phyloP scores from a whole-genome alignment of 2,113 vertebrate species.

The Syngnathus scovelli region DNA sequence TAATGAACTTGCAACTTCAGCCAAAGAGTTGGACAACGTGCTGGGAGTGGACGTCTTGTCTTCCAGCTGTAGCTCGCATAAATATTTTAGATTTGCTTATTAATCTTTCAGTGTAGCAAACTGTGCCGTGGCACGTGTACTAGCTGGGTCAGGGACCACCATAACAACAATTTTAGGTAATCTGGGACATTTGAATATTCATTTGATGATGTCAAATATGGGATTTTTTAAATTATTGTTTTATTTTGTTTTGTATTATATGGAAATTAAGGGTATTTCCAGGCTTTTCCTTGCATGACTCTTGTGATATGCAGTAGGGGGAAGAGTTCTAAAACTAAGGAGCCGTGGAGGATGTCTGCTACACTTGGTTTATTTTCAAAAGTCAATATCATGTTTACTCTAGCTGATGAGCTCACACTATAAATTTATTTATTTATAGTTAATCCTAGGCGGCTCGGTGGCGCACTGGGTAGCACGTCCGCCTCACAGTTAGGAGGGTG shows the following conservation, averaged over 20 bases:
- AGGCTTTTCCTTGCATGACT: no score
- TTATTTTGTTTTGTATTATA: not conserved
- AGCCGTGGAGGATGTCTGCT: no score
- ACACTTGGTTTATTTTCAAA: no score
- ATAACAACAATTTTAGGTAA: not conserved
- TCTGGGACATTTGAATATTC: not conserved
- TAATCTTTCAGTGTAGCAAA: slow-evolving; percentile 56
- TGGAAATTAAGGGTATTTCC: no score
- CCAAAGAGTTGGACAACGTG: not conserved
- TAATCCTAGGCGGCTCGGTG: no score
- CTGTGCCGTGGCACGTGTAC: slow-evolving; percentile 13
- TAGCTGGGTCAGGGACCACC: not conserved
- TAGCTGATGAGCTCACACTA: slow-evolving; percentile 11
- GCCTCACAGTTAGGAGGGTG: no score
- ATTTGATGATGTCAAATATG: not conserved
- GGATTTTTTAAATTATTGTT: not conserved
- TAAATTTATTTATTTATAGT: slow-evolving; percentile 23
- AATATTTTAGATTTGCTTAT: slow-evolving; percentile 57
- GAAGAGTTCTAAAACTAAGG: no score
- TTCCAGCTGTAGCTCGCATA: slow-evolving; percentile 31
- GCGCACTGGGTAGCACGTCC: no score
- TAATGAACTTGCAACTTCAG: slow-evolving; percentile 11
- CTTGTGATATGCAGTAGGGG: no score
- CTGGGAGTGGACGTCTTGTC: not conserved
- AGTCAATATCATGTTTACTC: not conserved